Evolutionary conservation across 2,797 vertebrate species (phyloP).

Genomic region (Sciurus vulgaris): DNA sequence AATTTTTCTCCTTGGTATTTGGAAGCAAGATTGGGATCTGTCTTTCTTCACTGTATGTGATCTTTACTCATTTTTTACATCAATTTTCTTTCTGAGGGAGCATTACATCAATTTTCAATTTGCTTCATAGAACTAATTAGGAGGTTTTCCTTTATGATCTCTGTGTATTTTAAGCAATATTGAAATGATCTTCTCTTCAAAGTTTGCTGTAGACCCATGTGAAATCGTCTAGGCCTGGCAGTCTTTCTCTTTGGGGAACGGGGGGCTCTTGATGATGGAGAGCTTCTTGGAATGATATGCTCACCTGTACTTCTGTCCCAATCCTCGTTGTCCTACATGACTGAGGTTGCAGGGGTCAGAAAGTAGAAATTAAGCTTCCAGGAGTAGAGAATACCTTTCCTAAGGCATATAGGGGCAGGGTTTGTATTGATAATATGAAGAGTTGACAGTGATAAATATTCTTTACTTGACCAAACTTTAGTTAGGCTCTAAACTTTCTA

Average conservation of each 20-base stretch:
- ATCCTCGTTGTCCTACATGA: neutral
- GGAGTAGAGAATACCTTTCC: neutral
- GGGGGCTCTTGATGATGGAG: neutral
- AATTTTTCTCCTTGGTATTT: constrained; percentile 5
- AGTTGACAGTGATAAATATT: neutral
- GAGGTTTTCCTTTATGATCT: neutral
- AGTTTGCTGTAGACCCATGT: neutral
- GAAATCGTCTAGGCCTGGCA: neutral
- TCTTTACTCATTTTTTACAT: constrained; percentile 32
- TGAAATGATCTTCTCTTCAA: constrained; percentile 39
- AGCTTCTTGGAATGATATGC: neutral
- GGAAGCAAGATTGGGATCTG: neutral
- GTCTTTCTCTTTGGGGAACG: neutral
- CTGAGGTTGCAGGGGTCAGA: neutral
- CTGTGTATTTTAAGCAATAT: constrained; percentile 26
- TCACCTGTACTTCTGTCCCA: neutral
- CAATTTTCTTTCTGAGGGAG: too few species aligned
- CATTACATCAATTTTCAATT: constrained; percentile 21
- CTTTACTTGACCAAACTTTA: neutral
- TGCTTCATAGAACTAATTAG: constrained; percentile 26
- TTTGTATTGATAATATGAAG: neutral
- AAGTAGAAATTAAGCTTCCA: neutral
- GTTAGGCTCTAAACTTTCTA: neutral
- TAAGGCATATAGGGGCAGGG: neutral
- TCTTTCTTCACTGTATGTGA: neutral